Percentiles rank a stretch among this genome's conserved stretches.
Conservation (phyloP, 2,113 vertebrate species). For the Halcyon senegalensis region DNA sequence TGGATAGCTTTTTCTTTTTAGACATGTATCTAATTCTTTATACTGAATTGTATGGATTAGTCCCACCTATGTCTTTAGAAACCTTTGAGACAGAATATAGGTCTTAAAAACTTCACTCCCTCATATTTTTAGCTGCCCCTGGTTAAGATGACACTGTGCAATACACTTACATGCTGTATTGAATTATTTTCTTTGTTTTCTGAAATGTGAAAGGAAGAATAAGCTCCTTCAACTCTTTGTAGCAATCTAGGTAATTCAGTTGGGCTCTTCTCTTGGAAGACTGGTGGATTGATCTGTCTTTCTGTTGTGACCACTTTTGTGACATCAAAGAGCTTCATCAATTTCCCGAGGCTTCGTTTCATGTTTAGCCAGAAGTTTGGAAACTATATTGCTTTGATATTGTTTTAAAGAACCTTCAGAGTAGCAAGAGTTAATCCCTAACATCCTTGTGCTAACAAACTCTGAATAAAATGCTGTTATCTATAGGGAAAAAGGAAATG, state of each 20-base stretch:
- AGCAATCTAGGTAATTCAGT: background rate
- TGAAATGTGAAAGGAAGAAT: background rate
- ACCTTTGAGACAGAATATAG: background rate
- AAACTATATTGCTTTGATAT: background rate
- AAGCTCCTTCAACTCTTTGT: background rate
- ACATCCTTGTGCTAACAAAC: conserved; percentile 32
- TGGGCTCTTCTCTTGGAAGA: background rate
- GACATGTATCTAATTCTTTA: background rate
- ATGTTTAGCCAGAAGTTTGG: background rate
- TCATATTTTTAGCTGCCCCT: background rate
- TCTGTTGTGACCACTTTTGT: background rate
- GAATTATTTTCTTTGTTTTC: background rate
- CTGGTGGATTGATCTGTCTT: background rate
- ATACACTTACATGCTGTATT: background rate
- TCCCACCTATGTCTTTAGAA: background rate
- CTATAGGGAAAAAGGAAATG: conserved; percentile 24
- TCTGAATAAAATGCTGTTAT: conserved; percentile 55
- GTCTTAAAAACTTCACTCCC: background rate
- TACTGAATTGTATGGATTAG: background rate
- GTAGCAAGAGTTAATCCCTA: conserved; percentile 50
- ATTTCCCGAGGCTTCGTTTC: background rate
- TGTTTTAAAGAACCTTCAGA: conserved; percentile 2
- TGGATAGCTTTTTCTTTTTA: background rate
- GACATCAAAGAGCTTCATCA: background rate
- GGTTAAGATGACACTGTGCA: background rate